Evolutionary conservation across 2,113 vertebrate genomes (phyloP).

Genomic region (Calyptommatus sinebrachiatus): DNA sequence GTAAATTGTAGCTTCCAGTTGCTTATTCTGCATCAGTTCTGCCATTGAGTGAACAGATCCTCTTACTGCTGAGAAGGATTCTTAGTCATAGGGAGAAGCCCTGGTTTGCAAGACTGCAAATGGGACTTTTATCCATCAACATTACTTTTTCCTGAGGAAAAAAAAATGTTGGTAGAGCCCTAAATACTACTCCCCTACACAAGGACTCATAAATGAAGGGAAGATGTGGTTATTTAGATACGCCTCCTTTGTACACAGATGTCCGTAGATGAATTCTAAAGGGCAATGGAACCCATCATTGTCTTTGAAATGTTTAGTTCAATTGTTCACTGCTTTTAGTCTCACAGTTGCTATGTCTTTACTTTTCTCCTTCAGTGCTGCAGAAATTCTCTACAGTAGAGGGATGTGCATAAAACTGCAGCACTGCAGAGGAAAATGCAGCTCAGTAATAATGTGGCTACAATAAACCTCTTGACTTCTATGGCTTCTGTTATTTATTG

Average conservation of each 20-base stretch:
- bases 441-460: slow-evolving; percentile 21
- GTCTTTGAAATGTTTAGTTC: background rate
- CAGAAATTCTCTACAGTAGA: slow-evolving; percentile 25
- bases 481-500: background rate
- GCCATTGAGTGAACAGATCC: too few relatives aligned
- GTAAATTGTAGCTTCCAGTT: too few relatives aligned
- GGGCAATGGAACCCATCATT: background rate
- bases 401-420: slow-evolving; percentile 19
- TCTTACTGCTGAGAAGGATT: background rate
- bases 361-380: background rate
- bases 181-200: background rate
- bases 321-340: background rate
- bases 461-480: slow-evolving; percentile 29
- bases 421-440: slow-evolving; percentile 27
- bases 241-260: background rate
- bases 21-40: too few relatives aligned
- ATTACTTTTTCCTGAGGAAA: too few relatives aligned
- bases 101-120: background rate
- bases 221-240: background rate
- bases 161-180: too few relatives aligned
- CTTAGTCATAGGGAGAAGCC: background rate
- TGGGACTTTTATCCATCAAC: too few relatives aligned
- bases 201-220: background rate
- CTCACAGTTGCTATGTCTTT: background rate
- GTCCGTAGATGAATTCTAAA: background rate